Conservation (phyloP, 2,888 invertebrate species). For the Eulithis prunata region DNA sequence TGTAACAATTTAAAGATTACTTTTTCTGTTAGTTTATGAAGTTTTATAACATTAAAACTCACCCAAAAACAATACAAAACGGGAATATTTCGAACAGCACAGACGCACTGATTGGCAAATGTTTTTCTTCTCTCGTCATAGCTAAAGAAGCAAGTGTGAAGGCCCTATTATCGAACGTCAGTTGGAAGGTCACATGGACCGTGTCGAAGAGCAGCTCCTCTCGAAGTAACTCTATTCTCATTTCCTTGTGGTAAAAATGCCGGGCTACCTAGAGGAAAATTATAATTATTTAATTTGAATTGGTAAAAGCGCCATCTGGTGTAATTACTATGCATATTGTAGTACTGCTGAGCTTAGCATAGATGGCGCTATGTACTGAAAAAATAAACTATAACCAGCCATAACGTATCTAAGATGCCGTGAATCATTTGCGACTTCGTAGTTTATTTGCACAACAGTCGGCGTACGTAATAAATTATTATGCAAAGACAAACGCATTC, state of each 20-base stretch:
- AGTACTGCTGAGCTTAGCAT: neutral
- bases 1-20: too few relatives aligned
- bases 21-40: too few relatives aligned
- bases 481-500: too few relatives aligned
- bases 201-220: constrained; percentile 95
- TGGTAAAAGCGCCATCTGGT: neutral
- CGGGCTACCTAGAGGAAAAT: constrained; percentile 88
- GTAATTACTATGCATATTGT: neutral
- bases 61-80: constrained; percentile 98
- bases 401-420: too few relatives aligned
- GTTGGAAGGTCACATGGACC: constrained; percentile 96
- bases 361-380: neutral
- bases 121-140: constrained; percentile 94
- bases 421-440: too few relatives aligned
- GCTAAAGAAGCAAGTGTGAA: constrained; percentile 92
- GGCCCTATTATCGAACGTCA: constrained; percentile 97
- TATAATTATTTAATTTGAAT: neutral
- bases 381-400: too few relatives aligned
- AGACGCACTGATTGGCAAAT: constrained; percentile 94
- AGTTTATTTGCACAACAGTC: too few relatives aligned
- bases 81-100: constrained; percentile 98
- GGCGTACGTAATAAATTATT: too few relatives aligned
- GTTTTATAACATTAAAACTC: constrained; percentile 56
- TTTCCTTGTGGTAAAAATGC: constrained; percentile 97
- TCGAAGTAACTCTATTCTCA: constrained; percentile 94